phyloP scores from a whole-genome alignment of 2,888 invertebrate species.

The Prostheceraeus crozeri region DNA sequence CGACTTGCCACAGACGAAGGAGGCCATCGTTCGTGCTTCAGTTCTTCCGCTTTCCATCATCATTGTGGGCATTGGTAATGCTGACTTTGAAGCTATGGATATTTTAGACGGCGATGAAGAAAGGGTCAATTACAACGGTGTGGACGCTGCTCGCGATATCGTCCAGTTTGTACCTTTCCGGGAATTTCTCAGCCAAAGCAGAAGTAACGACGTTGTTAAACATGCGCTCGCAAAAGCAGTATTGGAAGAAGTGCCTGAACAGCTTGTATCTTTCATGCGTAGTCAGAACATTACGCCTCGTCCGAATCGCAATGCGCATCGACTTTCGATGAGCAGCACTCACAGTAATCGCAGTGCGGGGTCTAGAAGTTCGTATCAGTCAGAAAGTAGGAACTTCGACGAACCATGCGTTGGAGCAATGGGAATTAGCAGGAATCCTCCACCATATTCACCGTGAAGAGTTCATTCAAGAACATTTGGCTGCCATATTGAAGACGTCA shows the following conservation, averaged over 20 bases:
- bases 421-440: too few relatives aligned
- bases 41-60: conserved; percentile 53
- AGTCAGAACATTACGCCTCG: conserved; percentile 45
- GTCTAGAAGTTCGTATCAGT: too few relatives aligned
- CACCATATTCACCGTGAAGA: too few relatives aligned
- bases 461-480: too few relatives aligned
- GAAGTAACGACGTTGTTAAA: conserved; percentile 43
- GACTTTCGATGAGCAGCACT: too few relatives aligned
- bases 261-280: conserved; percentile 60
- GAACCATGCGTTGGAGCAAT: too few relatives aligned
- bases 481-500: too few relatives aligned
- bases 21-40: conserved; percentile 55
- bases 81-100: conserved; percentile 55
- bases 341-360: too few relatives aligned
- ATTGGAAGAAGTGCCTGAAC: conserved; percentile 55
- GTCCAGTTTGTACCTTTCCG: conserved; percentile 56
- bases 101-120: conserved; percentile 50
- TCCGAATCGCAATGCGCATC: too few relatives aligned
- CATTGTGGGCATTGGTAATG: conserved; percentile 55
- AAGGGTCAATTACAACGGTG: conserved; percentile 45
- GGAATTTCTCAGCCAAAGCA: conserved; percentile 48
- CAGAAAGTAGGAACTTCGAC: too few relatives aligned
- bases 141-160: conserved; percentile 49
- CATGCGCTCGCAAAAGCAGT: conserved; percentile 61
- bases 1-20: conserved; percentile 59